Conservation (phyloP, 1,140 invertebrate species). For the Akabosia matsudoensis region DNA sequence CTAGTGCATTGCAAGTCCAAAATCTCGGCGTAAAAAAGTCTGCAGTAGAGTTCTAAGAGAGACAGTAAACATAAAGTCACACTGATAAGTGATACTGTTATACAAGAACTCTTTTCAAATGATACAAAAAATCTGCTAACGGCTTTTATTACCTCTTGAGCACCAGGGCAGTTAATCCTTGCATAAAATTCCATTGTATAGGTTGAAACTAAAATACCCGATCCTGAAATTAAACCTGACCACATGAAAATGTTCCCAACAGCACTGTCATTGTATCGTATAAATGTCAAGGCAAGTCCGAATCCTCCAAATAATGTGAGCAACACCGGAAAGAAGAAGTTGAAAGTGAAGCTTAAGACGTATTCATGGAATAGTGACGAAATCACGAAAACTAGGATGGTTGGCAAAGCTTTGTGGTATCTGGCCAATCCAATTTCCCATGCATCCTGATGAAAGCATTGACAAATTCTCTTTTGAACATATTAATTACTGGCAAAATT, state of each 20-base stretch:
- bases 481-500: no score
- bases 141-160: conserved; percentile 17
- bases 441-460: conserved; percentile 43
- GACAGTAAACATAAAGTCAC: no score
- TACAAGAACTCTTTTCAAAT: no score
- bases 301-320: conserved; percentile 66
- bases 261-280: conserved; percentile 55
- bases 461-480: no score
- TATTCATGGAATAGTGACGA: conserved; percentile 81
- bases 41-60: conserved; percentile 48
- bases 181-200: conserved; percentile 85
- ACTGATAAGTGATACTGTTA: no score
- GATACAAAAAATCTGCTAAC: neutral
- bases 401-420: conserved; percentile 49
- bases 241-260: conserved; percentile 76
- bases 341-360: conserved; percentile 69
- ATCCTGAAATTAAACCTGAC: conserved; percentile 71
- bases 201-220: conserved; percentile 68
- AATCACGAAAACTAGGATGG: conserved; percentile 59
- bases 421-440: conserved; percentile 39
- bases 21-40: conserved; percentile 59
- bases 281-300: conserved; percentile 60
- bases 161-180: conserved; percentile 67
- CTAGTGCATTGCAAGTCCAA: conserved; percentile 56
- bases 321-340: conserved; percentile 83